Percentiles rank a stretch among this genome's conserved stretches.
These are phyloP conservation scores for Lagopus muta DNA, from an alignment of 2,113 vertebrate species.

Conservation along the genomic window DNA sequence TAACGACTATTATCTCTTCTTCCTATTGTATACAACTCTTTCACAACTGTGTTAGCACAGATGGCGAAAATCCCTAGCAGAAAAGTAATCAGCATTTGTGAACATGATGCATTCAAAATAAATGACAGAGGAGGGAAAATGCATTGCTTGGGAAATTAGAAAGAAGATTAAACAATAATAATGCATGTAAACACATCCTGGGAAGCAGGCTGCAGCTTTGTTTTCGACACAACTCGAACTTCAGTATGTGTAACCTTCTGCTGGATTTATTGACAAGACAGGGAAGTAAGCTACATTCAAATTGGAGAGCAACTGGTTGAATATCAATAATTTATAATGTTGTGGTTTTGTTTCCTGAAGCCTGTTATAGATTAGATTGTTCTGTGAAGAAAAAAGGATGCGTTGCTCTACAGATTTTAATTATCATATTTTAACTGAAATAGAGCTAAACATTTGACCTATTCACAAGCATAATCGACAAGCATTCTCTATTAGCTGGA, in stretches of 20 bases:
- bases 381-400: neutral
- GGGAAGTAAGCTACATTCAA: slow-evolving; percentile 14
- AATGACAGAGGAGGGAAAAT: slow-evolving; percentile 46
- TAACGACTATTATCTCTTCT: slow-evolving; percentile 69
- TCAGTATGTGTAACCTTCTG: neutral
- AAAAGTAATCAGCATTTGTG: slow-evolving; percentile 67
- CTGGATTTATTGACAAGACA: neutral
- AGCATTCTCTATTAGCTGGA: neutral
- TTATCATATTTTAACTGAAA: neutral
- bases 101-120: slow-evolving; percentile 61
- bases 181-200: slow-evolving; percentile 16
- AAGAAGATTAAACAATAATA: slow-evolving; percentile 54
- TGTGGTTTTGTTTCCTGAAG: neutral
- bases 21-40: slow-evolving; percentile 57
- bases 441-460: neutral
- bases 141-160: slow-evolving; percentile 44
- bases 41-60: slow-evolving; percentile 65
- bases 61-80: slow-evolving; percentile 69
- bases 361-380: neutral
- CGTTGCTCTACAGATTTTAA: neutral
- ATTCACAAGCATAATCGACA: neutral
- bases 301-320: neutral
- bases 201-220: slow-evolving; percentile 9
- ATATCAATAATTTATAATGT: neutral
- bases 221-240: neutral